Evolutionary conservation across 1,140 invertebrate species (phyloP).

Genomic region (Drosophila pallidifrons): DNA sequence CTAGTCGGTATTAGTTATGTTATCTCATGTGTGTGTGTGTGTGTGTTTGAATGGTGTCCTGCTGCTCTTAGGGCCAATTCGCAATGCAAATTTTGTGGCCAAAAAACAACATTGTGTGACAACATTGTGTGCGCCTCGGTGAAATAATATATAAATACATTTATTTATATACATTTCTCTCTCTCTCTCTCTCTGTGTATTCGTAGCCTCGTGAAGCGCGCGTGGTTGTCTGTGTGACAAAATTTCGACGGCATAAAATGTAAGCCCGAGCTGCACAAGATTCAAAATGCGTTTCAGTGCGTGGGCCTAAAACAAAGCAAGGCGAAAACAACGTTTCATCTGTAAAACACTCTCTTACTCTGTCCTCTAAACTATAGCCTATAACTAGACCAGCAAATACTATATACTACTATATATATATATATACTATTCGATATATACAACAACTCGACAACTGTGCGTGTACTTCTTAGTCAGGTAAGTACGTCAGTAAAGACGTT

Average conservation of each 20-base stretch:
- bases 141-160: conserved; percentile 15
- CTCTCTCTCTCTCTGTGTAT: conserved; percentile 1
- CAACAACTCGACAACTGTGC: conserved; percentile 32
- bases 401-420: conserved; percentile 13
- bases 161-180: conserved; percentile 6
- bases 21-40: not conserved
- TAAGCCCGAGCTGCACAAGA: conserved; percentile 24
- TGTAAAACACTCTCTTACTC: conserved; percentile 36
- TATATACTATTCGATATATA: conserved; percentile 7
- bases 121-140: conserved; percentile 2
- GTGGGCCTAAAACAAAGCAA: conserved; percentile 15
- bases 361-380: conserved; percentile 24
- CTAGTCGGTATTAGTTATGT: conserved; percentile 3
- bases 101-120: conserved; percentile 8
- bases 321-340: conserved; percentile 23
- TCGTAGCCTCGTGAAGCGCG: conserved; percentile 15
- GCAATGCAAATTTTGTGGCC: conserved; percentile 12
- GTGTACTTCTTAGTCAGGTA: conserved; percentile 44
- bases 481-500: conserved; percentile 21
- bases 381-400: conserved; percentile 28
- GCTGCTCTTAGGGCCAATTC: conserved; percentile 13
- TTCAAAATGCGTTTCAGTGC: conserved; percentile 34
- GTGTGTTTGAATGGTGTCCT: conserved; percentile 7
- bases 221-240: conserved; percentile 68
- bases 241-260: conserved; percentile 30